Evolutionary conservation across 2,888 invertebrate species (phyloP).

Genomic region (Lasioglossum calceatum): DNA sequence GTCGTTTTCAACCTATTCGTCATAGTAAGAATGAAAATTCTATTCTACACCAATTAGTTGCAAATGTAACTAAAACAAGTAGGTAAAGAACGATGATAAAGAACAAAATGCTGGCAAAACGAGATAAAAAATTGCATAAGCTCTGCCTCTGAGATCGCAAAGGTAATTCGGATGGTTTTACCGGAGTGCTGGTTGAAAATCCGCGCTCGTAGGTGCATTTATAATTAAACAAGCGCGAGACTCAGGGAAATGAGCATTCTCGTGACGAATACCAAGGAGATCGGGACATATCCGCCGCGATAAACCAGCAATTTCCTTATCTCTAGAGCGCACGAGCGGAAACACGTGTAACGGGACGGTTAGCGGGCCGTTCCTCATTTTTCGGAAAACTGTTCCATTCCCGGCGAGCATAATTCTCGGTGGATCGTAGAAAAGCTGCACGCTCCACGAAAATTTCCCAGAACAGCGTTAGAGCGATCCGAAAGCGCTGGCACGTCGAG

Average conservation of each 20-base stretch:
- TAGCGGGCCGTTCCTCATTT: constrained; percentile 20
- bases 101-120: not conserved
- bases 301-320: constrained; percentile 41
- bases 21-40: too few species aligned
- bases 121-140: not conserved
- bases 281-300: constrained; percentile 6
- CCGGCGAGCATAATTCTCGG: constrained; percentile 28
- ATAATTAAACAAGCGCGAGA: not conserved
- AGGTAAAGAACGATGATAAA: too few species aligned
- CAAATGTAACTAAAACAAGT: not conserved
- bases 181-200: not conserved
- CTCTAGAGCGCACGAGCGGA: constrained; percentile 7
- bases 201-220: not conserved
- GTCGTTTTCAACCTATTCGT: too few species aligned
- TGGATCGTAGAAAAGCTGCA: not conserved
- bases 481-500: constrained; percentile 28
- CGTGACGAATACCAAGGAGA: not conserved
- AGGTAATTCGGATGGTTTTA: not conserved
- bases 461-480: not conserved
- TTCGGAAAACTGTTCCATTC: constrained; percentile 47
- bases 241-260: not conserved
- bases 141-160: not conserved
- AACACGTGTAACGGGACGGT: constrained; percentile 30
- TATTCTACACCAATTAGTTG: too few species aligned
- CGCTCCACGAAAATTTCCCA: constrained; percentile 30